Evolutionary conservation across 37 sponge, comb jelly and placozoan species (phyloP).

Genomic region (Axinella damicornis): DNA sequence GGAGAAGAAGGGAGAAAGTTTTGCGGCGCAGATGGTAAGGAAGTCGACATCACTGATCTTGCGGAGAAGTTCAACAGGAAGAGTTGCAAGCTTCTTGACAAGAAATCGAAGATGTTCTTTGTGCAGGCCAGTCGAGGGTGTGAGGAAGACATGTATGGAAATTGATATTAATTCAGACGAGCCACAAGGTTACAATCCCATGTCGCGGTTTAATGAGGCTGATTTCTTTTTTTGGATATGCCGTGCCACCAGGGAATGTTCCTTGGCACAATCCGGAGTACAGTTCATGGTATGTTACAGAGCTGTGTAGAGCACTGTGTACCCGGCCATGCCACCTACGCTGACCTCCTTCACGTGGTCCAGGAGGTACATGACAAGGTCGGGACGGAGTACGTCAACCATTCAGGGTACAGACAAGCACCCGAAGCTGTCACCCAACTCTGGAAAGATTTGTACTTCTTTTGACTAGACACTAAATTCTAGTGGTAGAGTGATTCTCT

Average conservation of each 20-base stretch:
- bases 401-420: conserved; percentile 23
- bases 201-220: conserved; percentile 37
- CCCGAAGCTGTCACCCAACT: conserved; percentile 26
- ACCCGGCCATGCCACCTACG: background rate
- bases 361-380: conserved; percentile 27
- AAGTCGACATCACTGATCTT: conserved; percentile 36
- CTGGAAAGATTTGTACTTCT: conserved; percentile 29
- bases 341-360: conserved; percentile 34
- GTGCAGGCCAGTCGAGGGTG: conserved; percentile 90
- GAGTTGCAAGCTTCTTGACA: conserved; percentile 41
- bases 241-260: conserved; percentile 27
- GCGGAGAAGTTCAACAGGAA: conserved; percentile 34
- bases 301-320: conserved; percentile 38
- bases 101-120: conserved; percentile 92
- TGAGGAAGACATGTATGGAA: conserved; percentile 20
- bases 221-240: conserved; percentile 69
- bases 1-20: conserved; percentile 67
- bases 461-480: too few relatives aligned
- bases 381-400: conserved; percentile 15
- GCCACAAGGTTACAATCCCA: background rate
- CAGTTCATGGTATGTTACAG: conserved; percentile 62
- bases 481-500: too few relatives aligned
- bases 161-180: conserved; percentile 27
- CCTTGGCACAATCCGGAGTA: conserved; percentile 40
- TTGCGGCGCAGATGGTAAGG: conserved; percentile 76